Evolutionary conservation across 2,888 invertebrate genomes (phyloP), one percentile per base, ranked within the genome.

Genomic region (Girardia tigrina): DNA sequence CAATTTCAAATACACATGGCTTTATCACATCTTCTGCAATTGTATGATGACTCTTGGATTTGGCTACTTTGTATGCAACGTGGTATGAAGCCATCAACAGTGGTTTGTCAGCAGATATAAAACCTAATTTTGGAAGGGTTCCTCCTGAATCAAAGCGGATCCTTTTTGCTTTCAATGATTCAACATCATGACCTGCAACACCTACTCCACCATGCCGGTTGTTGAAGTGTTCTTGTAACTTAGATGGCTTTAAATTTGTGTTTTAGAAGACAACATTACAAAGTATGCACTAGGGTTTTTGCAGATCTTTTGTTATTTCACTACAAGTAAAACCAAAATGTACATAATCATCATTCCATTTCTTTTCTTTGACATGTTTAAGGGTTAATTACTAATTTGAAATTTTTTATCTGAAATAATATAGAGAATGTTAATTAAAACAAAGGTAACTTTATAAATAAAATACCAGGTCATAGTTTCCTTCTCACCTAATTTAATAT

Each of bases 321-420:
- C 8, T 72, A 26, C 8, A 26, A n/a, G 27, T 72, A 72, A 72
- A 72, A 6, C 72, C 72, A 72, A 36, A 72, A 8, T 23, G n/a
- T 36, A 72, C 72, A 72, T 72, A 72, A 26, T 72, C 73, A 16
- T 73, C 73, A 29, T 73, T 36, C 73, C 73, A 73, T 73, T 72
- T 72, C 73, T 4, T n/a, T 28, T 29, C 20, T 73, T 73, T 56
- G 56, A 56, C 4, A 12, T 56, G 4, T n/a, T n/a, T n/a, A n/a
- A n/a, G n/a, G n/a, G n/a, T n/a, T n/a, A n/a, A n/a, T n/a, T n/a
- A n/a, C n/a, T n/a, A n/a, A n/a, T n/a, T n/a, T n/a, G n/a, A n/a
- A n/a, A n/a, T n/a, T n/a, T n/a, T n/a, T n/a, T n/a, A n/a, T n/a
- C n/a, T n/a, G n/a, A n/a, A n/a, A n/a, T n/a, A n/a, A n/a, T n/a